Conservation (phyloP, 2,113 vertebrate species). For the Rhabdornis inornatus region DNA sequence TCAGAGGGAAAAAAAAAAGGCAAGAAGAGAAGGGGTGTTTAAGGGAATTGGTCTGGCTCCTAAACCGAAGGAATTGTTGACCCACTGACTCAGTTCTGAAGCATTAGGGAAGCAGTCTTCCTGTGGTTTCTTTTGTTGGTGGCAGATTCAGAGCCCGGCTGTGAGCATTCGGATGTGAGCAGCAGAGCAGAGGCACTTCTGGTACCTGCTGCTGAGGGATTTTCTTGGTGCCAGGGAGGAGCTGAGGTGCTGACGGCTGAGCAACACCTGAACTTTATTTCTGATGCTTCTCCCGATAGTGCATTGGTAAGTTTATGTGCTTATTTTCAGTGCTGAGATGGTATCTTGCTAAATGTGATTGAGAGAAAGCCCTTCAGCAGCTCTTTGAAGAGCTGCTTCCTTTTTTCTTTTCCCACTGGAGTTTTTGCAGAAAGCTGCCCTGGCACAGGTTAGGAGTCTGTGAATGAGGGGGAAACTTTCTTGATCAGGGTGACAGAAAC, state of each 20-base stretch:
- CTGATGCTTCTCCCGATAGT: background rate
- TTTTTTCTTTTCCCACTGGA: background rate
- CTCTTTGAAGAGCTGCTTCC: background rate
- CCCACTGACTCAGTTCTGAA: conserved; percentile 78
- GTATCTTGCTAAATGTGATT: background rate
- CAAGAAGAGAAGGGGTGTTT: background rate
- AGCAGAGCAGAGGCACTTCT: background rate
- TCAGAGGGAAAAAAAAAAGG: background rate
- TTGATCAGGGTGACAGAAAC: background rate
- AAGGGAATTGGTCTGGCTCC: conserved; percentile 59
- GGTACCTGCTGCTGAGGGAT: background rate
- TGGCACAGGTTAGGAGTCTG: background rate
- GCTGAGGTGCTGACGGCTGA: background rate
- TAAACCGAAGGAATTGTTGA: conserved; percentile 66
- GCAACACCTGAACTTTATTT: background rate
- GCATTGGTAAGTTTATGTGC: conserved; percentile 59
- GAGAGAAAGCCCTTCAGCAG: background rate
- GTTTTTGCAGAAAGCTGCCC: background rate
- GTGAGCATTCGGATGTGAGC: background rate
- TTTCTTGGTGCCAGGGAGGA: conserved; percentile 1
- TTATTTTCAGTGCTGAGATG: conserved; percentile 4
- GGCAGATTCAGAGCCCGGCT: conserved; percentile 53
- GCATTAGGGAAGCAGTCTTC: conserved; percentile 71
- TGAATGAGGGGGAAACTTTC: background rate
- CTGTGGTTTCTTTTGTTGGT: conserved; percentile 71